Conservation (phyloP, 2,797 vertebrate species). For the Coregonus ussuriensis region DNA sequence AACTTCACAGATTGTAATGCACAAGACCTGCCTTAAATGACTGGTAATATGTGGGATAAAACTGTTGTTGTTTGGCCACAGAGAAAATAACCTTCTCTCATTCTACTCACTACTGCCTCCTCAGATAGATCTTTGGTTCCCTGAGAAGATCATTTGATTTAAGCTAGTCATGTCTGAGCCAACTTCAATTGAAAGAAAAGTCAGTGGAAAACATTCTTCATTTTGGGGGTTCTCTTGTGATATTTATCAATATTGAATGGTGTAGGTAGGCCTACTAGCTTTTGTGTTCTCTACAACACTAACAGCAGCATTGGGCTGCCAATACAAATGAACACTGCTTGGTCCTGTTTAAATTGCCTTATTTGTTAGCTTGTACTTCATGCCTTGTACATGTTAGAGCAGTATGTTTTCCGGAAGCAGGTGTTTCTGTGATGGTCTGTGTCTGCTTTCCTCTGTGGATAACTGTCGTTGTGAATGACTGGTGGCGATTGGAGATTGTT, state of each 20-base stretch:
- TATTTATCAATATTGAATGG: constrained; percentile 41
- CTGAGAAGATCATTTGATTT: constrained; percentile 39
- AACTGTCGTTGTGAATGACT: too few species aligned
- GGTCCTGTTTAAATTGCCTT: neutral
- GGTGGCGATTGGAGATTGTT: neutral
- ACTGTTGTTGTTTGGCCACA: constrained; percentile 31
- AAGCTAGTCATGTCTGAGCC: constrained; percentile 57
- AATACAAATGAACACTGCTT: constrained; percentile 49
- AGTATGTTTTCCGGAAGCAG: neutral
- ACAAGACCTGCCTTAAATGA: constrained; percentile 63
- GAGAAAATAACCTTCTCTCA: constrained; percentile 47
- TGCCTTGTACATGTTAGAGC: constrained; percentile 19
- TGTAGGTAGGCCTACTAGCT: constrained; percentile 4
- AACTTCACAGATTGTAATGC: constrained; percentile 52
- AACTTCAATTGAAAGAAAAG: constrained; percentile 54
- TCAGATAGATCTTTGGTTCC: constrained; percentile 34
- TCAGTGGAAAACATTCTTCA: constrained; percentile 32
- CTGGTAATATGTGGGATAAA: constrained; percentile 21
- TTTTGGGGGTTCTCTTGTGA: constrained; percentile 32
- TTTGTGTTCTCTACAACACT: constrained; percentile 35
- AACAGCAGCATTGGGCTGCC: constrained; percentile 51
- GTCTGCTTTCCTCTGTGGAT: too few species aligned
- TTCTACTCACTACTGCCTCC: constrained; percentile 35
- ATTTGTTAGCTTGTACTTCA: constrained; percentile 65
- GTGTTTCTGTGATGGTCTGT: neutral